A percentile compares a stretch with the other conserved stretches of the same genome.
These are phyloP conservation scores for Junco hyemalis DNA, from an alignment of 2,113 vertebrate genomes.

Conservation along the genomic window DNA sequence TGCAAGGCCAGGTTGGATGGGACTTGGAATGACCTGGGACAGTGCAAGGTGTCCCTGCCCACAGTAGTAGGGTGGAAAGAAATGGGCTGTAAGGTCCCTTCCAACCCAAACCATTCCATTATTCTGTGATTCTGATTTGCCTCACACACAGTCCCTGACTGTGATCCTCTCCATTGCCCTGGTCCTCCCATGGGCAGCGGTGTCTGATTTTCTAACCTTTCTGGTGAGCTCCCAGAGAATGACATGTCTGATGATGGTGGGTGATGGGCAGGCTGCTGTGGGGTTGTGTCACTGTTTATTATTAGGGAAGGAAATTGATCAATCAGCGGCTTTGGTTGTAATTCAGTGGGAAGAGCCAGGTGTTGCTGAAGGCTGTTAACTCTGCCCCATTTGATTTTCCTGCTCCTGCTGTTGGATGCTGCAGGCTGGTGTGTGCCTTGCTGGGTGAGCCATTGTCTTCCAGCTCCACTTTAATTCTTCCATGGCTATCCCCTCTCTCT, in stretches of 20 bases:
- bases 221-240: background rate
- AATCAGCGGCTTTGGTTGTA: accelerated
- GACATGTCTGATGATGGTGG: accelerated
- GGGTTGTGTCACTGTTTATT: background rate
- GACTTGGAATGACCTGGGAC: background rate
- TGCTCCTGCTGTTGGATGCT: background rate
- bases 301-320: background rate
- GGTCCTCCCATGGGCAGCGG: background rate
- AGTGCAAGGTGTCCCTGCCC: background rate
- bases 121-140: background rate
- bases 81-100: background rate
- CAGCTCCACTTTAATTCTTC: background rate
- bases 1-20: background rate
- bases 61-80: background rate
- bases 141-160: background rate
- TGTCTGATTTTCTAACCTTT: background rate
- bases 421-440: accelerated
- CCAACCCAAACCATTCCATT: background rate
- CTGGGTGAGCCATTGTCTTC: background rate
- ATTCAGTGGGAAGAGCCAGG: background rate
- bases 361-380: background rate
- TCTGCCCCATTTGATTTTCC: background rate
- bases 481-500: background rate
- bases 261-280: background rate
- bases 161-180: background rate